A percentile compares a stretch with the other conserved stretches of the same genome.
phyloP scores from a whole-genome alignment of 2,113 vertebrate genomes.

The Chionodraco myersi region DNA sequence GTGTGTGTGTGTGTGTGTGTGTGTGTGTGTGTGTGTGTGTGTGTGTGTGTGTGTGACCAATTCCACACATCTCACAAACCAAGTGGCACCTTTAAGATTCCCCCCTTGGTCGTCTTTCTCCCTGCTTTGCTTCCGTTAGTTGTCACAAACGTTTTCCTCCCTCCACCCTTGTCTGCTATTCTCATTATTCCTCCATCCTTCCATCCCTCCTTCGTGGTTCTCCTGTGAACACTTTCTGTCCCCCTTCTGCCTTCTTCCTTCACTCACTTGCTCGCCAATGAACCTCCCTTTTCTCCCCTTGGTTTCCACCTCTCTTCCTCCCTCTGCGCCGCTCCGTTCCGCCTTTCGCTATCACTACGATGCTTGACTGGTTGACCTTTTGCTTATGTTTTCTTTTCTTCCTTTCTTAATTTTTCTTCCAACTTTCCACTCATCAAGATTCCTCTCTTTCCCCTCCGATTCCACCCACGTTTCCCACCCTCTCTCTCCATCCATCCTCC shows the following conservation, averaged over 20 bases:
- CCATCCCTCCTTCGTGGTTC: constrained; percentile 58
- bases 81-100: constrained; percentile 40
- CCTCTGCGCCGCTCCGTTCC: constrained; percentile 35
- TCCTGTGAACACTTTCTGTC: constrained; percentile 51
- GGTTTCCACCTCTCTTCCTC: constrained; percentile 50
- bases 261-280: constrained; percentile 60
- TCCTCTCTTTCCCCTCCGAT: constrained; percentile 16
- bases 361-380: constrained; percentile 41
- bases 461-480: constrained; percentile 42
- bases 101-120: constrained; percentile 36
- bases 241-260: constrained; percentile 49
- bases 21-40: no score
- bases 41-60: not conserved
- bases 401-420: constrained; percentile 28
- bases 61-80: constrained; percentile 38
- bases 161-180: constrained; percentile 73
- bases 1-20: no score
- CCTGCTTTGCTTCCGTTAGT: constrained; percentile 54
- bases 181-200: constrained; percentile 78
- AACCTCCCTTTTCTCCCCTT: constrained; percentile 48
- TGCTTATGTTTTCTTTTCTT: constrained; percentile 38
- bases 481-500: constrained; percentile 56
- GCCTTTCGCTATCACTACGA: constrained; percentile 37
- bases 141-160: constrained; percentile 55
- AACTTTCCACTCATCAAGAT: constrained; percentile 40